Evolutionary conservation across 2,797 vertebrate species (phyloP).

Genomic region (Hipposideros larvatus): DNA sequence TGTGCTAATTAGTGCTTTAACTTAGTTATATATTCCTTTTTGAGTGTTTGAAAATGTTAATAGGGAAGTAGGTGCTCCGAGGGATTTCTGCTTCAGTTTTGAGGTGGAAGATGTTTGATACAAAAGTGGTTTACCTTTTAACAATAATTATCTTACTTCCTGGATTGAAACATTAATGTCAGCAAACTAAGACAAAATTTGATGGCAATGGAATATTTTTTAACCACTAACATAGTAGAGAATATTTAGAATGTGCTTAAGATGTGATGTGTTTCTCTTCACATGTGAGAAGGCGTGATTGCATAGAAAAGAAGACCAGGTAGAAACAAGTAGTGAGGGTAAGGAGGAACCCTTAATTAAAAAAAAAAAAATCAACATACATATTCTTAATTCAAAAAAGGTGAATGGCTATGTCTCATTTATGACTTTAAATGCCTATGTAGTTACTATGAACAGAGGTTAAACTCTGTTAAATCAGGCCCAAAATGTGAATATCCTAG

Average conservation of each 20-base stretch:
- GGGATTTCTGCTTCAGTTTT: conserved; percentile 70
- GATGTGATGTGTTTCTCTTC: conserved; percentile 32
- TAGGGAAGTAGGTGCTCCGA: conserved; percentile 53
- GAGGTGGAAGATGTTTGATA: conserved; percentile 78
- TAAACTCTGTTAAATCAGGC: background rate
- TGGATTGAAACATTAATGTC: conserved; percentile 76
- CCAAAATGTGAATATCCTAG: background rate
- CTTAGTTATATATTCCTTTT: background rate
- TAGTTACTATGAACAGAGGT: background rate
- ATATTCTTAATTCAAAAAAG: background rate
- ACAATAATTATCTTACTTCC: conserved; percentile 82
- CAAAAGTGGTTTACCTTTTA: conserved; percentile 82
- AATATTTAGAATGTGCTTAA: conserved; percentile 68
- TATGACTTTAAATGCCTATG: background rate
- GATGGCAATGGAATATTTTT: conserved; percentile 83
- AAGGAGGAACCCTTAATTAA: background rate
- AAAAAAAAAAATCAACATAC: background rate
- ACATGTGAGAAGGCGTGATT: background rate
- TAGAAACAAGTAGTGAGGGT: background rate
- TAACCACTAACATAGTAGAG: conserved; percentile 79
- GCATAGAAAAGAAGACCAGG: background rate
- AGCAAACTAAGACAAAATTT: conserved; percentile 77
- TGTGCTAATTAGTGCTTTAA: background rate
- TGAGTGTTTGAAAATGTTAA: conserved; percentile 53
- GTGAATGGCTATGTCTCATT: background rate